These are phyloP conservation scores for Podarcis cretensis DNA, from an alignment of 2,113 vertebrate species.

Conservation along the genomic window DNA sequence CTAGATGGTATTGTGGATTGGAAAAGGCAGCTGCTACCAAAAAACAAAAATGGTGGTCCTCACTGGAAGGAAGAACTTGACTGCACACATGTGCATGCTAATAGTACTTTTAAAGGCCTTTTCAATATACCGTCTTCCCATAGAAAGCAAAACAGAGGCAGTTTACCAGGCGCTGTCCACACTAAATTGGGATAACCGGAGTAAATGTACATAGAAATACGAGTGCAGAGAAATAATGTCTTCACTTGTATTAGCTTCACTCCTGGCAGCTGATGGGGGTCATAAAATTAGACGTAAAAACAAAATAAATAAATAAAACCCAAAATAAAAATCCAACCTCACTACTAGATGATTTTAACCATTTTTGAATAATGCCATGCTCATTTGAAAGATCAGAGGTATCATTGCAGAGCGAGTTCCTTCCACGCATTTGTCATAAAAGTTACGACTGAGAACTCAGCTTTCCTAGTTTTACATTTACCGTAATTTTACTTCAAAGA, in stretches of 20 bases:
- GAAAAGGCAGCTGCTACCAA: neutral
- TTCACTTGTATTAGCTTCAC: neutral
- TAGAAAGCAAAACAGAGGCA: neutral
- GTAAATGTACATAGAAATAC: neutral
- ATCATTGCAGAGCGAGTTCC: neutral
- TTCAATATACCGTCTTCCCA: neutral
- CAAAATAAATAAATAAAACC: too few species aligned
- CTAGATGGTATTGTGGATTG: too few species aligned
- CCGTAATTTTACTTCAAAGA: conserved; percentile 57
- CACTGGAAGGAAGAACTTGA: neutral
- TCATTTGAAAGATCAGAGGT: conserved; percentile 19
- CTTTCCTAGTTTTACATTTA: conserved; percentile 54
- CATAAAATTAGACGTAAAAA: neutral
- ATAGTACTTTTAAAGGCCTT: neutral
- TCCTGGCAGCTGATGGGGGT: neutral
- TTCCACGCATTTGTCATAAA: conserved; percentile 24
- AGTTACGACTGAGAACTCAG: conserved; percentile 43
- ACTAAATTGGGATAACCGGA: neutral
- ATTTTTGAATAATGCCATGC: neutral
- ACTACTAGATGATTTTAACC: neutral
- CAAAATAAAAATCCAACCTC: neutral
- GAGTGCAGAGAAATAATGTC: neutral
- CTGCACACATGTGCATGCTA: neutral
- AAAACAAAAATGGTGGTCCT: neutral
- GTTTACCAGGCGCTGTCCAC: neutral